Evolutionary conservation across 2,797 vertebrate species (phyloP).

Genomic region (Falco novaeseelandiae): DNA sequence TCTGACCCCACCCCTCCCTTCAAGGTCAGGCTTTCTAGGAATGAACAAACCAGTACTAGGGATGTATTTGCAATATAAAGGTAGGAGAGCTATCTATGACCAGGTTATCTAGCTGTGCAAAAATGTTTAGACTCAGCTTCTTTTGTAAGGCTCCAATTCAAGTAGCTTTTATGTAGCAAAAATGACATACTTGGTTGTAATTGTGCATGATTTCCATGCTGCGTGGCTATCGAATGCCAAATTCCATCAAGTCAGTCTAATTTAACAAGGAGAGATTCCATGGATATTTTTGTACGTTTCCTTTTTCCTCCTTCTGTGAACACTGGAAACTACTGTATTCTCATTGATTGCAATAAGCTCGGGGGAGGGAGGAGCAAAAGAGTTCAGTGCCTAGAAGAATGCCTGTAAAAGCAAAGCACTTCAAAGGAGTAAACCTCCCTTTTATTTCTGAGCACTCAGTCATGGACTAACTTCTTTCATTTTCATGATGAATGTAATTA

Average conservation of each 20-base stretch:
- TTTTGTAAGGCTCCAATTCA: not conserved
- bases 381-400: not conserved
- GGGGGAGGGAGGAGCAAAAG: slow-evolving; percentile 25
- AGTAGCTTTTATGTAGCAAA: slow-evolving; percentile 12
- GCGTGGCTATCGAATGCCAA: slow-evolving; percentile 22
- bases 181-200: not conserved
- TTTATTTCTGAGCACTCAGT: slow-evolving; percentile 18
- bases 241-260: slow-evolving; percentile 46
- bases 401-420: slow-evolving; percentile 34
- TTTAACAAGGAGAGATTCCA: slow-evolving; percentile 55
- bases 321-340: slow-evolving; percentile 4
- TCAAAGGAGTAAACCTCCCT: not conserved
- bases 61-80: not conserved
- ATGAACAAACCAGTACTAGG: not conserved
- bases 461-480: slow-evolving; percentile 6
- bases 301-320: not conserved
- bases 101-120: not conserved
- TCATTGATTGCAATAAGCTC: not conserved
- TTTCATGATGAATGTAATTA: slow-evolving; percentile 4
- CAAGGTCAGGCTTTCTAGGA: not conserved
- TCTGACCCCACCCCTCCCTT: not conserved
- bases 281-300: slow-evolving; percentile 59
- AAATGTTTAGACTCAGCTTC: not conserved
- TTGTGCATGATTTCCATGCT: not conserved
- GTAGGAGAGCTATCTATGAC: not conserved